Evolutionary conservation across 2,888 invertebrate species (phyloP).

Genomic region (Eledone cirrhosa): DNA sequence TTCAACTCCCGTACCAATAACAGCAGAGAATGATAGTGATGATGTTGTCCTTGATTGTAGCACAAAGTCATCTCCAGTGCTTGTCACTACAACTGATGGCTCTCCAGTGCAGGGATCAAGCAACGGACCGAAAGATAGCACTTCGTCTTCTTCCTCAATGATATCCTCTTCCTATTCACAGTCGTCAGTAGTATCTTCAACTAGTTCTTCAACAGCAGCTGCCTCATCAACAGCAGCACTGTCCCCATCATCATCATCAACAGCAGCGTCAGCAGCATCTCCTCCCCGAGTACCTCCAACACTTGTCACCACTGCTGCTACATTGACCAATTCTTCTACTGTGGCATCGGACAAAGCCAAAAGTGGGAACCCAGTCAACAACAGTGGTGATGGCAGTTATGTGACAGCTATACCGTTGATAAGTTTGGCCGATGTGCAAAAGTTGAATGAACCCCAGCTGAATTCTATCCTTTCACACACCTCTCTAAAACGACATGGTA

Average conservation of each 20-base stretch:
- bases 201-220: neutral
- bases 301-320: neutral
- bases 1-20: neutral
- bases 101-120: neutral
- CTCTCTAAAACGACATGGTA: constrained; percentile 12
- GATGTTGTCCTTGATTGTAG: constrained; percentile 23
- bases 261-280: neutral
- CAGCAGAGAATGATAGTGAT: constrained; percentile 11
- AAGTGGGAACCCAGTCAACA: neutral
- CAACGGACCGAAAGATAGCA: constrained; percentile 14
- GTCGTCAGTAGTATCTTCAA: neutral
- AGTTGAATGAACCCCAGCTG: neutral
- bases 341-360: constrained; percentile 19
- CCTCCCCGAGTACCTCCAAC: neutral
- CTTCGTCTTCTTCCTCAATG: neutral
- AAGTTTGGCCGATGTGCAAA: neutral
- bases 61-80: constrained; percentile 10
- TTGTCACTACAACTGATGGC: too few species aligned
- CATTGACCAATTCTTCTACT: neutral
- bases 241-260: neutral
- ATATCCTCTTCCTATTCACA: too few species aligned
- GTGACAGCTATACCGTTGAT: constrained; percentile 18
- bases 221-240: neutral
- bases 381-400: constrained; percentile 1
- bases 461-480: neutral